A percentile compares a stretch with the other conserved stretches of the same genome.
Evolutionary conservation across 23 tunicate species (phyloP).

Genomic region (Clavelina lepadiformis): DNA sequence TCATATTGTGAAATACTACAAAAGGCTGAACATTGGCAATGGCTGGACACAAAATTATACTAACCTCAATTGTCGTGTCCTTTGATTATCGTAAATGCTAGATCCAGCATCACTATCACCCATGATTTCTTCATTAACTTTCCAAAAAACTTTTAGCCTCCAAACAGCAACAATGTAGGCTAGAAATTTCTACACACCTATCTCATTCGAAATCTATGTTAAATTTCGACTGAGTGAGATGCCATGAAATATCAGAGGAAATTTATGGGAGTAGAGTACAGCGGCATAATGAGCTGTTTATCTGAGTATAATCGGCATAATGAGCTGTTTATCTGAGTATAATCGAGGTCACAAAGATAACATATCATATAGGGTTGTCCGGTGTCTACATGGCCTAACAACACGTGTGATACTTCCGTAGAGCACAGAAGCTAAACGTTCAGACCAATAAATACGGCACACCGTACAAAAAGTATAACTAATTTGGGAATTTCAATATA

Average conservation of each 20-base stretch:
- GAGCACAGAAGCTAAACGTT: not conserved
- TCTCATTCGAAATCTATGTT: not conserved
- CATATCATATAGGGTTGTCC: not conserved
- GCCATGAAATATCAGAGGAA: constrained; percentile 1
- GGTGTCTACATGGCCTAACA: not conserved
- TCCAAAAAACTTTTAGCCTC: not conserved
- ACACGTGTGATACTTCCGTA: constrained; percentile 1
- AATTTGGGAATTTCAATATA: too few species aligned
- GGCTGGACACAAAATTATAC: constrained; percentile 3
- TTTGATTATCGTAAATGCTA: too few species aligned
- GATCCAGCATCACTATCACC: constrained; percentile 5
- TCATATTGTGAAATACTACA: too few species aligned
- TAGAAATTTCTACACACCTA: not conserved
- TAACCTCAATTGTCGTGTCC: not conserved
- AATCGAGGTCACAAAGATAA: not conserved
- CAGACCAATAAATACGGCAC: not conserved
- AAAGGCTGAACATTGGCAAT: not conserved
- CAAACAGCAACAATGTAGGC: not conserved
- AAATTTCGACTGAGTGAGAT: not conserved
- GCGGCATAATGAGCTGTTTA: not conserved
- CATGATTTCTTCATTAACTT: not conserved
- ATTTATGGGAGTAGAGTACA: constrained; percentile 1
- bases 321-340: constrained; percentile 1
- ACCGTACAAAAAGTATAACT: constrained; percentile 4
- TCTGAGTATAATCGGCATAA: not conserved